Evolutionary conservation across 2,888 invertebrate species (phyloP), one percentile per base, ranked within the genome.

Genomic region (Melitaea athalia): DNA sequence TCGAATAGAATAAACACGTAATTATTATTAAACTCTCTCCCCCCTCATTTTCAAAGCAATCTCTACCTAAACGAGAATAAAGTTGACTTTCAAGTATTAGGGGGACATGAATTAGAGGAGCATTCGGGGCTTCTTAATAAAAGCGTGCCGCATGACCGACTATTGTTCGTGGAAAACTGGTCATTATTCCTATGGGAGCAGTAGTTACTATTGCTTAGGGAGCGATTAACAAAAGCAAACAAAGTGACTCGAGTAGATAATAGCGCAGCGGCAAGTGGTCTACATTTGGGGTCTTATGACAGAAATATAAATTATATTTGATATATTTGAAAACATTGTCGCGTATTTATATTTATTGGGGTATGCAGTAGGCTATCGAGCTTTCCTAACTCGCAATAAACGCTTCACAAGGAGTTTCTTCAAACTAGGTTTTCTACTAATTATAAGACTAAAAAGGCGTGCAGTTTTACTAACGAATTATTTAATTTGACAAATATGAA

Each of bases 251-350:
- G 69, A 73, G 74, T 74, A 73, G 75, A 75, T 73, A 78, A 80
- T 76, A 78, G 81, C 76, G 73, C 75, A 78, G 71, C 79, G 81
- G 78, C 79, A 75, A 81, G 83, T 81, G 81, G 80, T 79, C 79
- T 75, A 78, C 78, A 79, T 80, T 76, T 77, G 79, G 82, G 79
- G 72, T 72, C 72, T 57, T 72, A 71, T 75, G 79, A 74, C 77
- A 75, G 75, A 78, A 75, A 77, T 79, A 77, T 79, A 79, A 79
- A 78, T 76, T 79, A 79, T 80, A 81, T 77, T 78, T 74, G 72
- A 73, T 75, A 70, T 73, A 74, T 73, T 63, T 59, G 66, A 57
- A 64, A 62, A 68, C 60, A 66, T 67, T 67, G 49, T 59, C 43
- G 53, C 38, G 60, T 63, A 64, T 64, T 69, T 63, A 55, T 63